phyloP scores from a whole-genome alignment of 2,797 vertebrate species.

The Cirrhinus mrigala region DNA sequence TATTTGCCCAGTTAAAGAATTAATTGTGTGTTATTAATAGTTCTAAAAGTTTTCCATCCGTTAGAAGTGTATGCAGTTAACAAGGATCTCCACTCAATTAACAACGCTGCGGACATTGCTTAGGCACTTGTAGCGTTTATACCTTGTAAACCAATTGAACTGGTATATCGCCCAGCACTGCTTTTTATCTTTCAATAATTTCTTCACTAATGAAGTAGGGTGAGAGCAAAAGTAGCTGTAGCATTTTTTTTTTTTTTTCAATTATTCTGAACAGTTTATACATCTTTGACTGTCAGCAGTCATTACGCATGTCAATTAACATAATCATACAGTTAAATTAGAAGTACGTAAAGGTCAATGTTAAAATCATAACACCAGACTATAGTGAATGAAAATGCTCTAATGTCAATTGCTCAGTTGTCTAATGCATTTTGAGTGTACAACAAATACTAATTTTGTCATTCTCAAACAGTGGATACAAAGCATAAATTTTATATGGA shows the following conservation, averaged over 20 bases:
- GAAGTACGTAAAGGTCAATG: not conserved
- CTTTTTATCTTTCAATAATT: not conserved
- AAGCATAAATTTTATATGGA: not conserved
- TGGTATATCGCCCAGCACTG: too few relatives aligned
- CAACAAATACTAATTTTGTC: not conserved
- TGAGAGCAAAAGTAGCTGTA: not conserved
- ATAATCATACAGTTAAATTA: not conserved
- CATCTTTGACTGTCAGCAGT: not conserved
- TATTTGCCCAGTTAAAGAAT: too few relatives aligned
- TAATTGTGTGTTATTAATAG: too few relatives aligned
- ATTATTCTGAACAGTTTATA: too few relatives aligned
- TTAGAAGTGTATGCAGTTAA: too few relatives aligned
- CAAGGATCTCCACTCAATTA: too few relatives aligned
- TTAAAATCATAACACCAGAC: not conserved
- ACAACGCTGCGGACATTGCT: too few relatives aligned
- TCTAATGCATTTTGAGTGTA: not conserved
- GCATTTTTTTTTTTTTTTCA: not conserved
- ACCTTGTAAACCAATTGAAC: too few relatives aligned
- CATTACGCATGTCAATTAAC: not conserved
- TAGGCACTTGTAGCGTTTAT: too few relatives aligned
- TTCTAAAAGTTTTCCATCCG: too few relatives aligned
- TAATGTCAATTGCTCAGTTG: not conserved
- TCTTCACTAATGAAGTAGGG: not conserved
- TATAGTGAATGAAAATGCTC: not conserved
- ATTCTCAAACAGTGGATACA: not conserved